Percentiles rank a stretch among this genome's conserved stretches.
These are phyloP conservation scores for Diaperis boleti DNA, from an alignment of 2,888 invertebrate species.

Conservation along the genomic window DNA sequence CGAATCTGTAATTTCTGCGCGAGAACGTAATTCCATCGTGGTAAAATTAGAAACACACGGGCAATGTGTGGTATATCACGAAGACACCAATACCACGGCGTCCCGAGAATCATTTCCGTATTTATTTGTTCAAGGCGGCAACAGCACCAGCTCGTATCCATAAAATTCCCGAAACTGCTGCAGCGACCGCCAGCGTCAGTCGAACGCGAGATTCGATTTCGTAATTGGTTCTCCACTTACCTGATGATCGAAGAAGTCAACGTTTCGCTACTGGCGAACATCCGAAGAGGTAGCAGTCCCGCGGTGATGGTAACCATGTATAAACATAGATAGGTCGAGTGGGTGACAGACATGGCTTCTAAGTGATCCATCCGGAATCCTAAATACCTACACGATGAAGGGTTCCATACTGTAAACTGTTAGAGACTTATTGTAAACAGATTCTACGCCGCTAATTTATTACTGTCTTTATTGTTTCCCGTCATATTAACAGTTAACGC, in stretches of 20 bases:
- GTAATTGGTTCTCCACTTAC: background rate
- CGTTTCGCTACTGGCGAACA: slow-evolving; percentile 33
- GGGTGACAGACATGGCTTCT: slow-evolving; percentile 55
- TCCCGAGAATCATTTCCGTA: slow-evolving; percentile 62
- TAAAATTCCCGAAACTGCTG: slow-evolving; percentile 55
- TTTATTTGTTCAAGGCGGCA: slow-evolving; percentile 63
- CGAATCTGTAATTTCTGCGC: too few species aligned
- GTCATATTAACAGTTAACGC: slow-evolving; percentile 49
- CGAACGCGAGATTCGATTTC: background rate
- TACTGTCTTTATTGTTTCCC: slow-evolving; percentile 59
- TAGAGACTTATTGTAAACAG: slow-evolving; percentile 62
- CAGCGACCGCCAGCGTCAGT: slow-evolving; percentile 4
- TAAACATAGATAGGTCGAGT: slow-evolving; percentile 56
- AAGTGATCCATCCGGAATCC: slow-evolving; percentile 47
- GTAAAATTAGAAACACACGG: slow-evolving; percentile 47
- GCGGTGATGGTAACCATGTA: slow-evolving; percentile 49
- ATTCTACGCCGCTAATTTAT: slow-evolving; percentile 59
- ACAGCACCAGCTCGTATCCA: slow-evolving; percentile 61
- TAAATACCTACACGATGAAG: slow-evolving; percentile 51
- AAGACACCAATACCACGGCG: slow-evolving; percentile 46
- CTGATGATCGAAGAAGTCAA: slow-evolving; percentile 18
- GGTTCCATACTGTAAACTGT: slow-evolving; percentile 59
- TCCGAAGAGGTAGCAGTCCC: slow-evolving; percentile 44
- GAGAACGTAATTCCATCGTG: background rate
- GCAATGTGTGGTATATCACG: slow-evolving; percentile 60